A percentile compares a stretch with the other conserved stretches of the same genome.
Conservation (phyloP, 2,113 vertebrate genomes). For the Turdus rufiventris region DNA sequence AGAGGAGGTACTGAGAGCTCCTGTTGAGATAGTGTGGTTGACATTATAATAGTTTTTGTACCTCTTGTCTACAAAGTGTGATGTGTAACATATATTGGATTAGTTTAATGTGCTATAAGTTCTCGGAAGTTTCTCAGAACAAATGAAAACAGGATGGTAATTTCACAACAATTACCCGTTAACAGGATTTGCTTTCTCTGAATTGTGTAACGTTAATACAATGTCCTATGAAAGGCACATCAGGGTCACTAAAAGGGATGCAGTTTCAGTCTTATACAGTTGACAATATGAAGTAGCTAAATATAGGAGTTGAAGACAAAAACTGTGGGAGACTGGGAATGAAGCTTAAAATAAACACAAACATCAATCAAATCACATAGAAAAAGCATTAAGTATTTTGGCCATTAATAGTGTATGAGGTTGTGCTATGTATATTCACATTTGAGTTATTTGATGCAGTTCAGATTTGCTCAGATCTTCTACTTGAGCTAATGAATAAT, state of each 20-base stretch:
- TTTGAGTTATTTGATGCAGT: background rate
- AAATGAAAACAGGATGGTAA: background rate
- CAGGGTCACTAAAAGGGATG: background rate
- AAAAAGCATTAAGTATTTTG: background rate
- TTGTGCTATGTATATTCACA: background rate
- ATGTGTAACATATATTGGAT: background rate
- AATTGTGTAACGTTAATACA: background rate
- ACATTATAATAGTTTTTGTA: background rate
- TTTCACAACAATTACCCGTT: background rate
- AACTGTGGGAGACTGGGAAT: background rate
- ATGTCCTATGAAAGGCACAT: background rate
- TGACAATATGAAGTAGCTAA: background rate
- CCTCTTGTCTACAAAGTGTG: background rate
- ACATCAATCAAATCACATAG: background rate
- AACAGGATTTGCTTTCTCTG: background rate
- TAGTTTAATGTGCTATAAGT: background rate
- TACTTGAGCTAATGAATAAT: conserved; percentile 2
- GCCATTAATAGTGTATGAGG: background rate
- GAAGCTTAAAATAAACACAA: conserved; percentile 14
- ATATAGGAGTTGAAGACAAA: background rate
- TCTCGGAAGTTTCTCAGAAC: background rate
- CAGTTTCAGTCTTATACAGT: background rate
- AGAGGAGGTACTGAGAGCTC: background rate
- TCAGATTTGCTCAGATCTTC: background rate
- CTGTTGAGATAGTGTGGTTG: background rate